Conservation (phyloP, 2,113 vertebrate species). For the Phasianus colchicus region DNA sequence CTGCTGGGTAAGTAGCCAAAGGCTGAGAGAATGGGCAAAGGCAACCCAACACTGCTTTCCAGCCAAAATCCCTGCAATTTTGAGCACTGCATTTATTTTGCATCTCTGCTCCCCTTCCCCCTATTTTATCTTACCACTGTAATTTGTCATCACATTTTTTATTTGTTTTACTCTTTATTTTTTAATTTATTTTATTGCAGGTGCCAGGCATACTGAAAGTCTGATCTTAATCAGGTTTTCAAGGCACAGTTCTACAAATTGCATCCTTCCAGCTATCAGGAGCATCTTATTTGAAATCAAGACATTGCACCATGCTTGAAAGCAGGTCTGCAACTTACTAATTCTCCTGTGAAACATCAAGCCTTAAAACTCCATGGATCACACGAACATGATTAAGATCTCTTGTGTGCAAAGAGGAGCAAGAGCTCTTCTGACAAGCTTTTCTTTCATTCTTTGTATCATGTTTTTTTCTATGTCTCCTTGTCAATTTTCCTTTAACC, state of each 20-base stretch:
- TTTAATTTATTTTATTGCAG: neutral
- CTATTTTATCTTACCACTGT: neutral
- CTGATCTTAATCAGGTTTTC: neutral
- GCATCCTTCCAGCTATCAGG: neutral
- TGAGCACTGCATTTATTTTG: too few relatives aligned
- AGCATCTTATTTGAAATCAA: neutral
- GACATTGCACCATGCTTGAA: fast-evolving
- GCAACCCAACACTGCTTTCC: neutral
- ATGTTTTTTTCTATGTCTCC: neutral
- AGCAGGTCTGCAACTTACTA: fast-evolving
- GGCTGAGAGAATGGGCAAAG: neutral
- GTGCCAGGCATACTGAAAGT: neutral
- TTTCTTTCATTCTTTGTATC: neutral
- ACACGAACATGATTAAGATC: fast-evolving
- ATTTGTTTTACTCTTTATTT: neutral
- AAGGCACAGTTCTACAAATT: neutral
- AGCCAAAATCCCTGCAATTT: neutral
- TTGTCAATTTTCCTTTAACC: neutral
- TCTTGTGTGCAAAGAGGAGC: neutral
- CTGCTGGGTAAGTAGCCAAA: neutral
- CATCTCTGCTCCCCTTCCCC: neutral
- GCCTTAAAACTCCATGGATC: neutral
- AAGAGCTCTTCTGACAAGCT: neutral
- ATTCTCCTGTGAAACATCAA: neutral
- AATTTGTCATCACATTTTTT: neutral